Evolutionary conservation across 2,797 vertebrate genomes (phyloP), one percentile per base, ranked within the genome.

Genomic region (Argyrosomus regius): DNA sequence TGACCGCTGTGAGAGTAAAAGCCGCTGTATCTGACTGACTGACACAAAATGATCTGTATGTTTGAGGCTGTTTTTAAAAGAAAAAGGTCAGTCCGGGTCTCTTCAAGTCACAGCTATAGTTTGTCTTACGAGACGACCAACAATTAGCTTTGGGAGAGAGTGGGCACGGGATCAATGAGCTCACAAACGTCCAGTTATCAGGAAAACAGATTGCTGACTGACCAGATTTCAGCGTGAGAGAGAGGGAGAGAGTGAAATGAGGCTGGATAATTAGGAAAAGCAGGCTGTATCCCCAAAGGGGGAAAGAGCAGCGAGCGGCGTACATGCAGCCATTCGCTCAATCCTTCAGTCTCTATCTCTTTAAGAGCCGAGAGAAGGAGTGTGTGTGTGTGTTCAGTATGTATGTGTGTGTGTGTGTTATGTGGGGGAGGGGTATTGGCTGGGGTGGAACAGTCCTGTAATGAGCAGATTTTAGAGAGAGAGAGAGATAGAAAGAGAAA

Each of bases 321-420:
- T 59, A 13, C 88, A 87, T 65, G 78, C 87, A 88, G 88, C 86
- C 75, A 69, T 75, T 84, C 78, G 80, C 79, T 79, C 58, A 83
- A 85, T 88, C 88, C 77, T 93, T 95, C 93, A 87, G 94, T 94
- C 94, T 94, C 96, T 97, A 96, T 96, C 95, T 92, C 97, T 98
- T 97, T 97, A 97, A 97, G 96, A 96, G 92, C 88, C 66, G 35
- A 77, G 91, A 84, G 91, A 89, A 91, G 91, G 90, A 86, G 93
- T 87, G 91, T 90, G 88, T 83, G 85, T 64, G 90, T 89, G 86
- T 81, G 82, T 65, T 72, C 31, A 13, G 74, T 74, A 68, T 76
- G 89, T 83, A 85, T 81, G 81, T 69, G 53, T 56, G 20, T 28
- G 77, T 78, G 89, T 88, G 93, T 83, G 87, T 57, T 59, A 11